Evolutionary conservation across 2,888 invertebrate species (phyloP).

Genomic region (Agriotes lineatus): DNA sequence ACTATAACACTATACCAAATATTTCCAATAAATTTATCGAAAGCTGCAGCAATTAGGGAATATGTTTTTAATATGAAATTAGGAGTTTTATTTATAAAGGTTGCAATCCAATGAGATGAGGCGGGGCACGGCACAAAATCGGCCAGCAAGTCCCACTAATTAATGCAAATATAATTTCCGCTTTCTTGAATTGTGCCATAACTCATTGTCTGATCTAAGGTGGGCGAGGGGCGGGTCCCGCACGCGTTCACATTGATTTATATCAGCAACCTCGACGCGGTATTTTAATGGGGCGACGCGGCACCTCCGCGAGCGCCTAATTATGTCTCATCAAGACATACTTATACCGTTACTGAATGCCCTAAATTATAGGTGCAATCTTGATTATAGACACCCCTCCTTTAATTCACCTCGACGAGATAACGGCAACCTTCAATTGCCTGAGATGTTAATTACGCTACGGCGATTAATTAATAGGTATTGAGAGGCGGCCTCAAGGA

Average conservation of each 20-base stretch:
- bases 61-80: no score
- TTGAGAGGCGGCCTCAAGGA: constrained; percentile 11
- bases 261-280: constrained; percentile 53
- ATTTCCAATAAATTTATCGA: no score
- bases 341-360: constrained; percentile 59
- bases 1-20: no score
- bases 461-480: constrained; percentile 46
- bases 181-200: constrained; percentile 40
- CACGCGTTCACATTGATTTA: constrained; percentile 56
- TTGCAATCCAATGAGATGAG: no score
- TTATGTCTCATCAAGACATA: constrained; percentile 61
- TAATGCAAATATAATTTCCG: constrained; percentile 39
- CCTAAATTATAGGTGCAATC: constrained; percentile 59
- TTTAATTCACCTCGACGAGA: constrained; percentile 62
- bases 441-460: constrained; percentile 59
- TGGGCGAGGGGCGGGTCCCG: constrained; percentile 44
- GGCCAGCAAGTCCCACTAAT: constrained; percentile 24
- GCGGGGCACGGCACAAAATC: no score
- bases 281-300: constrained; percentile 57
- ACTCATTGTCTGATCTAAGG: constrained; percentile 47
- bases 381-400: constrained; percentile 41
- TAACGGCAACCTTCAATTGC: constrained; percentile 62
- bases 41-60: no score
- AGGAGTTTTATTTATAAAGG: no score
- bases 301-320: constrained; percentile 54